Percentiles rank a stretch among this genome's conserved stretches.
Evolutionary conservation across 2,888 invertebrate genomes (phyloP).

Genomic region (Drosophila recens): DNA sequence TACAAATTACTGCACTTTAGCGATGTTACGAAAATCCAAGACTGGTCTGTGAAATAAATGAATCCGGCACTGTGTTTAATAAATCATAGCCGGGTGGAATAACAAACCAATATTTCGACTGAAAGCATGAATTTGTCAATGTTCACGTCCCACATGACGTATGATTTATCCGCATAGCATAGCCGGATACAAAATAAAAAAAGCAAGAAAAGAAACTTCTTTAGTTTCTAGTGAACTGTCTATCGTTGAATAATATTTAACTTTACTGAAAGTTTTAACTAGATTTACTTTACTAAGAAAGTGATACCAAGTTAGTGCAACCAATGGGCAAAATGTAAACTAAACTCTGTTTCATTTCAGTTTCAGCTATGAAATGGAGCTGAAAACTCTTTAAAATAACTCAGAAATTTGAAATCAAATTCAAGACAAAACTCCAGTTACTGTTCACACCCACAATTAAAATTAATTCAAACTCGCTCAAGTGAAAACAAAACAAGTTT

Average conservation of each 20-base stretch:
- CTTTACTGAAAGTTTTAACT: conserved; percentile 30
- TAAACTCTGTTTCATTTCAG: neutral
- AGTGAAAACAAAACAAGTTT: conserved; percentile 19
- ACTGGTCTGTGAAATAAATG: conserved; percentile 11
- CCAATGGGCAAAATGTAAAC: neutral
- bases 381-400: conserved; percentile 7
- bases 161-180: conserved; percentile 25
- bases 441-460: conserved; percentile 17
- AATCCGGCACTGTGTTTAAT: conserved; percentile 29
- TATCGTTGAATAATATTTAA: conserved; percentile 11
- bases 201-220: neutral
- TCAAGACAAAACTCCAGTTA: neutral
- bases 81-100: conserved; percentile 35
- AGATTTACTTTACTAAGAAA: conserved; percentile 12
- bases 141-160: conserved; percentile 37
- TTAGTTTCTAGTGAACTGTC: neutral
- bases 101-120: conserved; percentile 35
- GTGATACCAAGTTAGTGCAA: neutral
- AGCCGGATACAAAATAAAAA: conserved; percentile 1
- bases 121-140: conserved; percentile 41
- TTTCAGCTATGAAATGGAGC: conserved; percentile 9
- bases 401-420: neutral
- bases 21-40: neutral
- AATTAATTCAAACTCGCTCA: conserved; percentile 15
- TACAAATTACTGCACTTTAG: conserved; percentile 32